A percentile compares a stretch with the other conserved stretches of the same genome.
Evolutionary conservation across 1,140 invertebrate species (phyloP).

Genomic region (Drosophila aff.): DNA sequence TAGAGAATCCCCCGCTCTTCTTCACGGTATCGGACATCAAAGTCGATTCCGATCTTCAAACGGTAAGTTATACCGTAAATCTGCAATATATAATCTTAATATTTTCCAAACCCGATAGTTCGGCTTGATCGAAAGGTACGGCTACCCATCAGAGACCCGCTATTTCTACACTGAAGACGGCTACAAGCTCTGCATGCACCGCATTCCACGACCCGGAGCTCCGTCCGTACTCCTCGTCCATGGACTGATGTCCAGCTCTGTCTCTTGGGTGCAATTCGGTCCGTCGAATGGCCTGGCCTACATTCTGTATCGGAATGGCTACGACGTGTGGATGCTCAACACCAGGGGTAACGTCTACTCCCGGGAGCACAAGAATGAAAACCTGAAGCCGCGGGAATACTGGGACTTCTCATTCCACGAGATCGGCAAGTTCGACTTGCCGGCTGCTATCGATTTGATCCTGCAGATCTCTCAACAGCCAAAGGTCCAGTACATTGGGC

Average conservation of each 20-base stretch:
- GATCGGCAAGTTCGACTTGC: slow-evolving; percentile 89
- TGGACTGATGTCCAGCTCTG: slow-evolving; percentile 87
- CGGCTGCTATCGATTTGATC: slow-evolving; percentile 89
- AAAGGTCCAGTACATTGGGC: slow-evolving; percentile 85
- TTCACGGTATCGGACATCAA: slow-evolving; percentile 5
- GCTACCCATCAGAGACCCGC: slow-evolving; percentile 87
- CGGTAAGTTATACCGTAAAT: slow-evolving; percentile 3
- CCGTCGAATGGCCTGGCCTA: slow-evolving; percentile 86
- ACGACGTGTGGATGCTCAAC: slow-evolving; percentile 91
- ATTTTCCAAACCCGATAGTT: slow-evolving; percentile 26
- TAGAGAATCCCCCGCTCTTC: background rate
- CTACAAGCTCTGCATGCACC: slow-evolving; percentile 86
- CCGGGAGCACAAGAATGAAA: slow-evolving; percentile 85
- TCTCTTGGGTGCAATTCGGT: slow-evolving; percentile 87
- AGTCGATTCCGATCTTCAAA: slow-evolving; percentile 4
- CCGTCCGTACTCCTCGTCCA: slow-evolving; percentile 88
- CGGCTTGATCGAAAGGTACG: slow-evolving; percentile 85
- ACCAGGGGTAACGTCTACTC: slow-evolving; percentile 89
- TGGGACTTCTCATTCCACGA: slow-evolving; percentile 88
- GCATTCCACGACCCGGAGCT: slow-evolving; percentile 60
- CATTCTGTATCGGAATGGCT: slow-evolving; percentile 88
- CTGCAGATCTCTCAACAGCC: slow-evolving; percentile 85
- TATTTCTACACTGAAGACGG: slow-evolving; percentile 85
- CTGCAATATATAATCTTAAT: background rate
- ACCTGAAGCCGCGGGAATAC: slow-evolving; percentile 76